Evolutionary conservation across 2,888 invertebrate genomes (phyloP).

Genomic region (Melolontha melolontha): DNA sequence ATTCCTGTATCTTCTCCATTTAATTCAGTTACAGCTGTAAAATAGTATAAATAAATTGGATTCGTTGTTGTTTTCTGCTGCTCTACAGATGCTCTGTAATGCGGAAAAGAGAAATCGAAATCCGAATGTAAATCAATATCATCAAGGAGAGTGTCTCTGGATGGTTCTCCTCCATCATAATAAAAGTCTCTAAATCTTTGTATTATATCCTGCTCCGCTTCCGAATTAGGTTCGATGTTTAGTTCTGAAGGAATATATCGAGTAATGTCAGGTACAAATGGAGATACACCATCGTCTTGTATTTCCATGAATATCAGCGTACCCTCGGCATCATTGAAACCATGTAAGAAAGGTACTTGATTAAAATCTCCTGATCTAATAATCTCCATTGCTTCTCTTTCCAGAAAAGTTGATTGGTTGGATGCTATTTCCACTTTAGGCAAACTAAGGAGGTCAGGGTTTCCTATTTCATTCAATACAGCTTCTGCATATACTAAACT

Average conservation of each 20-base stretch:
- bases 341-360: no score
- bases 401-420: no score
- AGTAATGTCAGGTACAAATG: constrained; percentile 8
- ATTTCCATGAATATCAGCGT: no score
- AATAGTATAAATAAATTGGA: constrained; percentile 38
- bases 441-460: no score
- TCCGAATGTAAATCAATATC: constrained; percentile 28
- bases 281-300: background rate
- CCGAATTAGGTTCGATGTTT: background rate
- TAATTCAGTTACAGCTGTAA: constrained; percentile 23
- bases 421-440: no score
- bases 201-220: background rate
- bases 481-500: background rate
- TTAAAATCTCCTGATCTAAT: no score
- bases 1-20: background rate
- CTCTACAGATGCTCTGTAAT: constrained; percentile 17
- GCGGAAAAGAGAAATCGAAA: constrained; percentile 20
- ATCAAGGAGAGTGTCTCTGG: background rate
- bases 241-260: constrained; percentile 17
- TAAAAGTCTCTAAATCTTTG: constrained; percentile 27
- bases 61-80: constrained; percentile 6
- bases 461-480: background rate
- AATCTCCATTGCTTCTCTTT: no score
- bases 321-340: no score
- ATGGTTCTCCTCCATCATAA: constrained; percentile 5